phyloP scores from a whole-genome alignment of 2,797 vertebrate species.

The Leptoclinus maculatus region DNA sequence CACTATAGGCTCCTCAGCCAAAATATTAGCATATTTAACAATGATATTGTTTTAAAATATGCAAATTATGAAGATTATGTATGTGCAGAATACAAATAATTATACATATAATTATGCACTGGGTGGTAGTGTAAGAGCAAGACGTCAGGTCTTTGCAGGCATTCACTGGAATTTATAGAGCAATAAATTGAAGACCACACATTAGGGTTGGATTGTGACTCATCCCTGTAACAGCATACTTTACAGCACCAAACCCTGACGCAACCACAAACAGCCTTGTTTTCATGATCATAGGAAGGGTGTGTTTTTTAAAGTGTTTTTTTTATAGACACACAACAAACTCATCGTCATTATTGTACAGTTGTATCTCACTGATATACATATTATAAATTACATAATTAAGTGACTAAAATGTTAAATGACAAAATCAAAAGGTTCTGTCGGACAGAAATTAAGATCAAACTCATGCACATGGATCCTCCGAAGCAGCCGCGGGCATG shows the following conservation, averaged over 20 bases:
- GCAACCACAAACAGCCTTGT: constrained; percentile 20
- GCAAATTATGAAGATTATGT: constrained; percentile 7
- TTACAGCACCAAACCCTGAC: constrained; percentile 10
- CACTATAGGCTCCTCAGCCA: too few relatives aligned
- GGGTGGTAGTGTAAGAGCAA: constrained; percentile 16
- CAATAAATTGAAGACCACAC: constrained; percentile 54
- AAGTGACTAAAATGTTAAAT: neutral
- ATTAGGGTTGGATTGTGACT: constrained; percentile 46
- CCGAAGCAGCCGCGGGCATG: neutral
- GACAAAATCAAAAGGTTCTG: neutral
- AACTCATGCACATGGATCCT: constrained; percentile 9
- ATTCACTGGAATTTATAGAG: constrained; percentile 55
- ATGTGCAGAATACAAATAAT: neutral
- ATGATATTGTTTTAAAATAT: neutral
- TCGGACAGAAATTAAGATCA: constrained; percentile 34
- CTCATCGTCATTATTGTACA: neutral
- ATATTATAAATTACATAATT: neutral
- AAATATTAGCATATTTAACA: neutral
- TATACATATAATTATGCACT: neutral
- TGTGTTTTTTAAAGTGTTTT: neutral
- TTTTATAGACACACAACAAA: neutral
- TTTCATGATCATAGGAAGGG: neutral
- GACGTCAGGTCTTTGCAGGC: constrained; percentile 33
- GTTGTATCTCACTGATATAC: neutral
- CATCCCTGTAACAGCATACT: constrained; percentile 29